Evolutionary conservation across 2,113 vertebrate species (phyloP).

Genomic region (Esox niger): DNA sequence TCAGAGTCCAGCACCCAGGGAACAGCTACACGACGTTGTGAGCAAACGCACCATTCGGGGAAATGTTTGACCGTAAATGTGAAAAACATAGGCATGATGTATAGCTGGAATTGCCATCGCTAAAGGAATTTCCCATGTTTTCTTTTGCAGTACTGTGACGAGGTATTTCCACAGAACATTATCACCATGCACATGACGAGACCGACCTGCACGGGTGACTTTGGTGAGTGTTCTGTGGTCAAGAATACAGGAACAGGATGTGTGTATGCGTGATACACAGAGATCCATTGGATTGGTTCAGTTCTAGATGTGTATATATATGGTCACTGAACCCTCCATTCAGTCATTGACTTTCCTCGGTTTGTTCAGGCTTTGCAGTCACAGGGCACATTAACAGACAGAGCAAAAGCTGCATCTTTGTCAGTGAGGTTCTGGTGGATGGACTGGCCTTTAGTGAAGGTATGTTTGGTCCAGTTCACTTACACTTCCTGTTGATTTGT

Average conservation of each 20-base stretch:
- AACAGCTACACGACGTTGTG: conserved; percentile 80
- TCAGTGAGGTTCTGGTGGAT: conserved; percentile 86
- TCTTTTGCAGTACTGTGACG: conserved; percentile 77
- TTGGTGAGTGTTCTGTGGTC: conserved; percentile 74
- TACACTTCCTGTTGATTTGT: background rate
- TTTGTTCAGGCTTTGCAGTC: conserved; percentile 82
- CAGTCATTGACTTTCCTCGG: background rate
- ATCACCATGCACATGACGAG: conserved; percentile 80
- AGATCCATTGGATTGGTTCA: too few relatives aligned
- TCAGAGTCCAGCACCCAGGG: conserved; percentile 58
- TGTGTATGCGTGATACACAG: background rate
- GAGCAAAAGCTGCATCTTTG: conserved; percentile 79
- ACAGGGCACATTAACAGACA: conserved; percentile 81
- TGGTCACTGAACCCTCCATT: too few relatives aligned
- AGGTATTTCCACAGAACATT: conserved; percentile 78
- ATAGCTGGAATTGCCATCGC: too few relatives aligned
- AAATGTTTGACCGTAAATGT: background rate
- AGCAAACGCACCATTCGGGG: conserved; percentile 30
- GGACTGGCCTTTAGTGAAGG: conserved; percentile 84
- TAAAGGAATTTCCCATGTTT: conserved; percentile 18
- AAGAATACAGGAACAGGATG: background rate
- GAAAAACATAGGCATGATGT: background rate
- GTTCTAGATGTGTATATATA: too few relatives aligned
- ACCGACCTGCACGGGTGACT: conserved; percentile 74
- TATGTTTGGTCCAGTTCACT: conserved; percentile 35